phyloP scores from a whole-genome alignment of 2,888 invertebrate species.

The Lymantria monacha region DNA sequence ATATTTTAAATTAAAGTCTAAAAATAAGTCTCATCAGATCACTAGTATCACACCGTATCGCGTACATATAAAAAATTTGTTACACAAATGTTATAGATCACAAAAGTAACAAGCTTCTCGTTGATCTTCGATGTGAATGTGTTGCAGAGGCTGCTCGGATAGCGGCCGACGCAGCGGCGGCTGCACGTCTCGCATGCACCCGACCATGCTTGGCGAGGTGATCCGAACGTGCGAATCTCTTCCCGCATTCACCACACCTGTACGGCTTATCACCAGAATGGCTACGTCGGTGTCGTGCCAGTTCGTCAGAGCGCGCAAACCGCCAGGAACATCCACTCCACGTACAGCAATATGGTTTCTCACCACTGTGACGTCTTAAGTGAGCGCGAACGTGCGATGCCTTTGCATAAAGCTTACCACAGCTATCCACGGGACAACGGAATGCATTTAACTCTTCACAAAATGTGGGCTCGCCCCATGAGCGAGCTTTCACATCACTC shows the following conservation, averaged over 20 bases:
- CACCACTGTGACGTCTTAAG: slow-evolving; percentile 91
- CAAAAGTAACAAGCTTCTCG: slow-evolving; percentile 49
- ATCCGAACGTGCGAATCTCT: slow-evolving; percentile 95
- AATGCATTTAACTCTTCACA: slow-evolving; percentile 81
- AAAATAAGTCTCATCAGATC: neutral
- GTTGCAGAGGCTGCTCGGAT: slow-evolving; percentile 35
- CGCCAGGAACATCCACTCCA: slow-evolving; percentile 94
- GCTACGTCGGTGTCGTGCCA: slow-evolving; percentile 95
- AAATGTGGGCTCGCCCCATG: slow-evolving; percentile 70
- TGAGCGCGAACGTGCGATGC: slow-evolving; percentile 95
- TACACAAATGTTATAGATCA: slow-evolving; percentile 32
- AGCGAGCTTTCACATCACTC: slow-evolving; percentile 46
- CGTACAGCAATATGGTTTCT: slow-evolving; percentile 88
- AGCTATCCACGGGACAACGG: slow-evolving; percentile 86
- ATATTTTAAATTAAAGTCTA: neutral
- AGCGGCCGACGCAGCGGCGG: slow-evolving; percentile 56
- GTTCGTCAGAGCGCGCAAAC: slow-evolving; percentile 96
- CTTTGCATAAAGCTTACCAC: slow-evolving; percentile 93
- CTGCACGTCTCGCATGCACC: slow-evolving; percentile 87
- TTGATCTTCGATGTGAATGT: slow-evolving; percentile 33
- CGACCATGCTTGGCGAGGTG: slow-evolving; percentile 96
- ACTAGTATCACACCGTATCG: neutral
- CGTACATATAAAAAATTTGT: neutral
- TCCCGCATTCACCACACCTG: slow-evolving; percentile 92
- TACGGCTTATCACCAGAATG: slow-evolving; percentile 98